Conservation (phyloP, 2,888 invertebrate species). For the Parthenolecanium corni region DNA sequence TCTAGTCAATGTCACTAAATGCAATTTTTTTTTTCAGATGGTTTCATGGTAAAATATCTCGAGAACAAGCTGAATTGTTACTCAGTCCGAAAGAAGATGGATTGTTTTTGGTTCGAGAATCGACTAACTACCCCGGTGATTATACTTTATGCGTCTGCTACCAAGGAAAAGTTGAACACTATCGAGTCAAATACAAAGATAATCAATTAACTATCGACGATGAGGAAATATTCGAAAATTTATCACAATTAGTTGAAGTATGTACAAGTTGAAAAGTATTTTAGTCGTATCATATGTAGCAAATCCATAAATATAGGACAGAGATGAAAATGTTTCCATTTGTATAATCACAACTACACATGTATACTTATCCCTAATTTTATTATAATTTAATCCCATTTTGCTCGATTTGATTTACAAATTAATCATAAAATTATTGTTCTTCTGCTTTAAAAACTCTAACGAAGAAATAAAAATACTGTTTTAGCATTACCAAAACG, state of each 20-base stretch:
- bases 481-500: constrained; percentile 83
- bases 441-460: no score
- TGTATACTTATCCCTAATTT: no score
- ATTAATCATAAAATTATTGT: no score
- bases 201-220: constrained; percentile 94
- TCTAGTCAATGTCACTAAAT: no score
- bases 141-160: constrained; percentile 95
- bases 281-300: no score
- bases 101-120: constrained; percentile 91
- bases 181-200: constrained; percentile 72
- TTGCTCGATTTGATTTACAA: no score
- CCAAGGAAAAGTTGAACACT: constrained; percentile 89
- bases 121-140: constrained; percentile 97
- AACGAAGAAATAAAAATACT: no score
- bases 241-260: constrained; percentile 85
- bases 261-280: no score
- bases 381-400: no score
- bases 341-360: no score
- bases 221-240: constrained; percentile 92
- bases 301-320: no score
- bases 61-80: constrained; percentile 85
- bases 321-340: no score
- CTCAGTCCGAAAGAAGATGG: constrained; percentile 79
- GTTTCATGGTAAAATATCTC: constrained; percentile 97
- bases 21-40: constrained; percentile 52